Evolutionary conservation across 2,797 vertebrate species (phyloP).

Genomic region (Pseudochirops corinnae): DNA sequence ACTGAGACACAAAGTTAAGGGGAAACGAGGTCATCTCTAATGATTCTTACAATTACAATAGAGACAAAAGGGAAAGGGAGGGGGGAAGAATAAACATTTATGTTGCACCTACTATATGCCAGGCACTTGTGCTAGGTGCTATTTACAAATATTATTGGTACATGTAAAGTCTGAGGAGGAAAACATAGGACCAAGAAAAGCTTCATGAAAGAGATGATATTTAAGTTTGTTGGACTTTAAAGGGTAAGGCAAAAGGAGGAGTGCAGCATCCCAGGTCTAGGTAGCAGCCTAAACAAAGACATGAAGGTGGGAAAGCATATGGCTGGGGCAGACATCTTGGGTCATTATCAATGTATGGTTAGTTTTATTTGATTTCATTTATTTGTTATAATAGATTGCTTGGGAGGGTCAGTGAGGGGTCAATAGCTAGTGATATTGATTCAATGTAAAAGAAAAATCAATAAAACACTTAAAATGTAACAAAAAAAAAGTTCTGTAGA

Average conservation of each 20-base stretch:
- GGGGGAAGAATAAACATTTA: neutral
- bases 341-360: neutral
- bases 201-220: constrained; percentile 12
- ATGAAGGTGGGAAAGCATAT: neutral
- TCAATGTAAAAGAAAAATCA: neutral
- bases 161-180: neutral
- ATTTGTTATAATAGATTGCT: neutral
- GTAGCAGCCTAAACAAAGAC: neutral
- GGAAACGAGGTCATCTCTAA: neutral
- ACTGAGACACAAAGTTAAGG: neutral
- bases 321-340: neutral
- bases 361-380: neutral
- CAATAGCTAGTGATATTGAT: neutral
- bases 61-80: neutral
- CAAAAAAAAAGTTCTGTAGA: neutral
- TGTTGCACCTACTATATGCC: neutral
- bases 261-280: neutral
- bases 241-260: neutral
- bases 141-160: neutral
- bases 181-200: neutral
- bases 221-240: neutral
- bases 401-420: neutral
- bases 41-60: neutral
- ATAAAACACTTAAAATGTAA: neutral
- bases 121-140: neutral